These are phyloP conservation scores for Pitangus sulphuratus DNA, from an alignment of 2,797 vertebrate species.

Conservation along the genomic window DNA sequence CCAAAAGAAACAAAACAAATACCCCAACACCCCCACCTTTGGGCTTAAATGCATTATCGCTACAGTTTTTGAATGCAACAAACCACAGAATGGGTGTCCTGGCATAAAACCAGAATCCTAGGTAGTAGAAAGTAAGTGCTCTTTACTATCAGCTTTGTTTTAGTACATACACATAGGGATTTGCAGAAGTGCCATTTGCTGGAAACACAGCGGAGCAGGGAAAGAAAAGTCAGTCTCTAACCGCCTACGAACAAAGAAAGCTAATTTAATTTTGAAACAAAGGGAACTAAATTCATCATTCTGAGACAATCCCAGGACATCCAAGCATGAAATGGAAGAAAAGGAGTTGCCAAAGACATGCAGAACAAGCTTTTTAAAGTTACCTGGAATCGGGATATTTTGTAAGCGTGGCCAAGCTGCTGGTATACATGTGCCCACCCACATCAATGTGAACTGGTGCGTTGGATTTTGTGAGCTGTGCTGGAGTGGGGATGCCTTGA, in stretches of 20 bases:
- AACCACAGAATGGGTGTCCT: neutral
- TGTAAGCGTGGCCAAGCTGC: conserved; percentile 96
- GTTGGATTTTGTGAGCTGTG: conserved; percentile 98
- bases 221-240: conserved; percentile 11
- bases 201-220: neutral
- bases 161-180: neutral
- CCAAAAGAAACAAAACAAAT: conserved; percentile 1
- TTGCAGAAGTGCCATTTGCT: neutral
- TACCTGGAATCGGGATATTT: conserved; percentile 98
- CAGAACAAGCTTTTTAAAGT: conserved; percentile 67
- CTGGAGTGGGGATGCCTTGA: conserved; percentile 97
- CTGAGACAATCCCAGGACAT: neutral
- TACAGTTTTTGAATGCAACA: neutral
- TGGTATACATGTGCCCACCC: conserved; percentile 99
- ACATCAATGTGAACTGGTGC: conserved; percentile 99
- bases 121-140: neutral
- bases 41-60: neutral
- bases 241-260: neutral
- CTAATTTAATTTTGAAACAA: conserved; percentile 50
- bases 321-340: conserved; percentile 6
- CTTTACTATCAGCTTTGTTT: neutral
- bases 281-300: conserved; percentile 34
- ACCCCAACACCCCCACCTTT: neutral
- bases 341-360: conserved; percentile 56
- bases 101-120: neutral